A percentile compares a stretch with the other conserved stretches of the same genome.
phyloP scores from a whole-genome alignment of 2,113 vertebrate genomes.

The Columba janthina region DNA sequence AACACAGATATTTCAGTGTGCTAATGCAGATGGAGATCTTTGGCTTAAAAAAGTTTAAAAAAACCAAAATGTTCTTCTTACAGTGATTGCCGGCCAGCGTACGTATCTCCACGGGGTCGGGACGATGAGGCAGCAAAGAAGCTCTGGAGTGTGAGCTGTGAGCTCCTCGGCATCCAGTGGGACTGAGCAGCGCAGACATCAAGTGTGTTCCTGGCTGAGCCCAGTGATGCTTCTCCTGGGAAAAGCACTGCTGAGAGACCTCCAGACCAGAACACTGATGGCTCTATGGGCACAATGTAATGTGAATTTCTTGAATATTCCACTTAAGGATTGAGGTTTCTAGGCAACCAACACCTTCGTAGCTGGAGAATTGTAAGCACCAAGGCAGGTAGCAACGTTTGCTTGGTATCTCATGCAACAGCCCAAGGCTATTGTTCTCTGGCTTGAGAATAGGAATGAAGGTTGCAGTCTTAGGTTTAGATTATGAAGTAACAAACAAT shows the following conservation, averaged over 20 bases:
- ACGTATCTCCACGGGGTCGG: slow-evolving; percentile 83
- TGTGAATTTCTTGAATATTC: too few species aligned
- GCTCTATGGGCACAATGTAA: too few species aligned
- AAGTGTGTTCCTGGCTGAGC: background rate
- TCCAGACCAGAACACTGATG: too few species aligned
- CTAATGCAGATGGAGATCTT: background rate
- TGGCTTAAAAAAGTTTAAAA: background rate
- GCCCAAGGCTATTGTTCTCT: too few species aligned
- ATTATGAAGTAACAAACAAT: too few species aligned
- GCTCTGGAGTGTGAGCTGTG: slow-evolving; percentile 90
- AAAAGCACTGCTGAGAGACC: background rate
- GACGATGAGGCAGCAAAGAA: slow-evolving; percentile 84
- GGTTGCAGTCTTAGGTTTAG: too few species aligned
- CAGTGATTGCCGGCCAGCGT: slow-evolving; percentile 89
- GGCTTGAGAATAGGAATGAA: too few species aligned
- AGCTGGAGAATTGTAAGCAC: too few species aligned
- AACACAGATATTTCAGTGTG: background rate
- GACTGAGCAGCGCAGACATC: slow-evolving; percentile 70
- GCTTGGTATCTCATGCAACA: too few species aligned
- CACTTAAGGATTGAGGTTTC: too few species aligned
- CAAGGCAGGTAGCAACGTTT: too few species aligned
- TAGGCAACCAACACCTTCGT: too few species aligned
- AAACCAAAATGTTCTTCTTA: background rate
- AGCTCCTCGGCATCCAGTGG: slow-evolving; percentile 87
- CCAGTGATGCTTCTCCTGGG: background rate